phyloP scores from a whole-genome alignment of 2,888 invertebrate species.

The Drosophila flavopinicola region DNA sequence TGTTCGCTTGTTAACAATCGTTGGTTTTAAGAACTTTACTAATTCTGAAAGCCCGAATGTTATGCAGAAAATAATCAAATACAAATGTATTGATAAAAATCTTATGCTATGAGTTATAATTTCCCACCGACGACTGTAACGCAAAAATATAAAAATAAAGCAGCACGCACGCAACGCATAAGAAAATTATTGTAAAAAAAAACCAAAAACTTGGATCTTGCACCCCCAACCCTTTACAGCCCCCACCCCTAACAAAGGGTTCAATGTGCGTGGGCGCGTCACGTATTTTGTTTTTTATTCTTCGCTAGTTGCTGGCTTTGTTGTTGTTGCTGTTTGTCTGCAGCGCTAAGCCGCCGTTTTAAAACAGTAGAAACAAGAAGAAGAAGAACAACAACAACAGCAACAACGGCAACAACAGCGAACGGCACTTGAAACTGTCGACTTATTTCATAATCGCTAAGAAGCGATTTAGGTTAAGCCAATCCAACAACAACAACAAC shows the following conservation, averaged over 20 bases:
- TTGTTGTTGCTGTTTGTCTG: conserved; percentile 21
- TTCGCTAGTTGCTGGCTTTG: conserved; percentile 11
- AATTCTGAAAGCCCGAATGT: too few relatives aligned
- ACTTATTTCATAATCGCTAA: conserved; percentile 70
- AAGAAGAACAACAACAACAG: conserved; percentile 16
- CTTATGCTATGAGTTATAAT: too few relatives aligned
- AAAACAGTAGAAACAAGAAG: conserved; percentile 2
- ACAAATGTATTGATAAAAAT: neutral
- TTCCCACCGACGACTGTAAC: too few relatives aligned
- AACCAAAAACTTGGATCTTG: neutral
- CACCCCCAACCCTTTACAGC: neutral
- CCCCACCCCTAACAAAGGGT: conserved; percentile 13
- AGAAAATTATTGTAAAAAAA: conserved; percentile 15
- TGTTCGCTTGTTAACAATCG: too few relatives aligned
- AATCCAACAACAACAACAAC: conserved; percentile 31
- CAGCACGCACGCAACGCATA: conserved; percentile 18
- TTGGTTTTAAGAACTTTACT: too few relatives aligned
- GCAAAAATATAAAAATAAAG: neutral
- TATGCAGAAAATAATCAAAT: too few relatives aligned
- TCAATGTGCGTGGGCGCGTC: conserved; percentile 43
- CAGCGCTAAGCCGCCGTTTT: conserved; percentile 19
- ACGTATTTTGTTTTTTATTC: neutral
- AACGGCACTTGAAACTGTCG: conserved; percentile 37
- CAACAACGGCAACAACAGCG: conserved; percentile 13
- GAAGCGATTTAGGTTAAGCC: conserved; percentile 54